A percentile compares a stretch with the other conserved stretches of the same genome.
Evolutionary conservation across 2,797 vertebrate species (phyloP).

Genomic region (Danionella dracula): DNA sequence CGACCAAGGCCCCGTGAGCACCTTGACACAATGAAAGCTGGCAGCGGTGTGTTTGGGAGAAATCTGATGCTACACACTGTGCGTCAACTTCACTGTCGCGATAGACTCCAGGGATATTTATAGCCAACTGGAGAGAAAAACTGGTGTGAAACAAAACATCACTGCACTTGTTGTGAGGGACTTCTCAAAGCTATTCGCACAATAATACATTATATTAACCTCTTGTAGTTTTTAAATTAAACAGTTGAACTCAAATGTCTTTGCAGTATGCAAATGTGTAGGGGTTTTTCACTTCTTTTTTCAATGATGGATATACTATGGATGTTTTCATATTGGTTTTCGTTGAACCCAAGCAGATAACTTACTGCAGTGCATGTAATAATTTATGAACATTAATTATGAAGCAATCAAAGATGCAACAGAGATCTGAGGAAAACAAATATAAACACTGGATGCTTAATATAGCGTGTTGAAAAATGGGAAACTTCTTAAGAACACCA

Average conservation of each 20-base stretch:
- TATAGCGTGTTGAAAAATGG: too few species aligned
- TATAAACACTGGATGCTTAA: too few species aligned
- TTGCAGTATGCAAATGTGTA: too few species aligned
- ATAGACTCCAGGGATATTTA: slow-evolving; percentile 27
- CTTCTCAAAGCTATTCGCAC: neutral
- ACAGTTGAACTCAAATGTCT: too few species aligned
- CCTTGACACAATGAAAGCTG: slow-evolving; percentile 27
- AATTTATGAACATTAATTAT: slow-evolving; percentile 15
- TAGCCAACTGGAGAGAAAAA: neutral
- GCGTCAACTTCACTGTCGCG: slow-evolving; percentile 1
- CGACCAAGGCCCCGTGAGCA: slow-evolving; percentile 12
- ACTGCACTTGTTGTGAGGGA: neutral
- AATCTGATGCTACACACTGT: slow-evolving; percentile 28
- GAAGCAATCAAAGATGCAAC: neutral
- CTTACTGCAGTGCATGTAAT: neutral
- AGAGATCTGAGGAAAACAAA: neutral
- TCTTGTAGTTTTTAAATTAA: too few species aligned
- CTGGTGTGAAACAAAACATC: neutral
- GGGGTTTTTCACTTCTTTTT: too few species aligned
- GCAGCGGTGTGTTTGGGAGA: neutral
- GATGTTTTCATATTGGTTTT: neutral
- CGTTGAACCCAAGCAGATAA: neutral
- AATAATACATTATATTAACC: neutral
- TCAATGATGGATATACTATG: neutral
- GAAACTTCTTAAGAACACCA: too few species aligned